Base-by-base conservation (phyloP, 2,113 vertebrate genomes). In the Pteruthius melanotis region DNA sequence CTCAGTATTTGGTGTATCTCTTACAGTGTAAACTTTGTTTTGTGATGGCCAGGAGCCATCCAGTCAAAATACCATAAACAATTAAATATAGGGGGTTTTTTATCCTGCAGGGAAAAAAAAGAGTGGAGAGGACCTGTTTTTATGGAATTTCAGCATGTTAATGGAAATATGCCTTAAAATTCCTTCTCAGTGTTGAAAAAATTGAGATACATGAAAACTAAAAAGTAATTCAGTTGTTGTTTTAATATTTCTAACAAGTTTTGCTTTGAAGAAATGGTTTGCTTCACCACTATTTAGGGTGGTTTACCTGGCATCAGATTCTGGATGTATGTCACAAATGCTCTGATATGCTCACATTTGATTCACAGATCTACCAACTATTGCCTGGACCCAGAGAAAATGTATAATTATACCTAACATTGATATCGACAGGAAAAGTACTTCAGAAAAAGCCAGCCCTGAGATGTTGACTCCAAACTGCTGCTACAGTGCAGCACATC, bases 111-210 rank as follows among this genome's bases (percentile, higher is more conserved):
- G 17, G 17, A 49, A 20, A 64, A 68, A 75, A 45, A 74, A n/a
- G 5, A 19, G 30, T 21, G 4, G 8, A 33, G 16, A 83, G 13
- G 26, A 87, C 9, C 11, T 53, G 20, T 57, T 57, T 68, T 54
- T 42, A 70, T 49, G 14, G 44, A 89, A 72, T 65, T 61, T 11
- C 30, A 63, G 27, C 13, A 26, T 27, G 16, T 27, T 54, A 54
- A 30, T 44, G 4, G 4, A 5, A 85, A 40, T 52, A 27, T 18
- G 23, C 22, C 60, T 35, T 45, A 49, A 9, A 74, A 40, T 10
- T 37, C 0, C 2, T 59, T 59, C 23, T 75, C 35, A n/a, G 1
- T 5, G 1, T 33, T 24, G 35, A 92, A 45, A 7, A 70, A 33
- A 61, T 0, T 54, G 15, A 87, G 75, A 82, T 59, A 63, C 4